These are phyloP conservation scores for Mus pahari DNA, from an alignment of 2,113 vertebrate species.

Conservation along the genomic window DNA sequence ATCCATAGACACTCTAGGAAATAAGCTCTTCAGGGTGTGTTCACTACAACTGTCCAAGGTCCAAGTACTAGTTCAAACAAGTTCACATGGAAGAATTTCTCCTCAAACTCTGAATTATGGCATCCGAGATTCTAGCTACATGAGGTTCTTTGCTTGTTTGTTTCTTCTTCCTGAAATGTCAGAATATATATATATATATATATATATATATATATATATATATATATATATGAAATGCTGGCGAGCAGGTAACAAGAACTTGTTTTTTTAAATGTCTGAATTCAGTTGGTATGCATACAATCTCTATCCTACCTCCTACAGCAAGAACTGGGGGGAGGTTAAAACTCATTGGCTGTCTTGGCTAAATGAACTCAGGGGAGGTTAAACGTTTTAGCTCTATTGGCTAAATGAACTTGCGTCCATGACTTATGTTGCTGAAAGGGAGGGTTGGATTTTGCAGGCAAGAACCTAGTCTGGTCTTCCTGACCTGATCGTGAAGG, in stretches of 20 bases:
- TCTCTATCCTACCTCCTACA: not conserved
- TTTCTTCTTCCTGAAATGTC: not conserved
- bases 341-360: not conserved
- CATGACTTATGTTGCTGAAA: not conserved
- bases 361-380: not conserved
- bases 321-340: not conserved
- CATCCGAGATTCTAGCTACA: not conserved
- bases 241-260: not conserved
- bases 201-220: too few species aligned
- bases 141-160: too few species aligned
- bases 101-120: not conserved
- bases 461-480: not conserved
- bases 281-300: not conserved
- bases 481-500: not conserved
- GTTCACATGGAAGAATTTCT: not conserved
- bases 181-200: not conserved
- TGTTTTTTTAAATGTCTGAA: not conserved
- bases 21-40: not conserved
- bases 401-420: not conserved
- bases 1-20: not conserved
- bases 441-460: not conserved
- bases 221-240: not conserved
- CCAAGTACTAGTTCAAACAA: not conserved
- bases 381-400: not conserved
- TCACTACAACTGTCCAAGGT: slow-evolving; percentile 12